Evolutionary conservation across 2,888 invertebrate species (phyloP).

Genomic region (Idaea straminata): DNA sequence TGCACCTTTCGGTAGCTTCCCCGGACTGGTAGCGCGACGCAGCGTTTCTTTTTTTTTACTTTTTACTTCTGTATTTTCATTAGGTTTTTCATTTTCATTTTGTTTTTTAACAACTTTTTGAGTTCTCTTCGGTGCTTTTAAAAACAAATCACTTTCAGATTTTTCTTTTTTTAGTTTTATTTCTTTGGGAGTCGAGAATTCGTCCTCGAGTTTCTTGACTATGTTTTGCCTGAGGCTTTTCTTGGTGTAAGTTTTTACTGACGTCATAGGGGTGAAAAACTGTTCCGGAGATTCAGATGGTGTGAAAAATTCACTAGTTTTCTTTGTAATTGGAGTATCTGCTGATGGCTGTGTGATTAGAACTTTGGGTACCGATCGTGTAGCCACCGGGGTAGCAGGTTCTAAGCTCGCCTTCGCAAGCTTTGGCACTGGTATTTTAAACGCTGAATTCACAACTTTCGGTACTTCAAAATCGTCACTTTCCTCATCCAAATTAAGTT

Average conservation of each 20-base stretch:
- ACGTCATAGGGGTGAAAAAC: conserved; percentile 62
- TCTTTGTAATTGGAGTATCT: conserved; percentile 31
- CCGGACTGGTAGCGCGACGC: not conserved
- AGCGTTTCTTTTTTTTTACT: not conserved
- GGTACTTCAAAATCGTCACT: conserved; percentile 31
- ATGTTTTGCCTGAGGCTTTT: conserved; percentile 43
- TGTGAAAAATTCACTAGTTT: conserved; percentile 45
- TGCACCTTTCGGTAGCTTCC: not conserved
- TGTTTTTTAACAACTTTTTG: not conserved
- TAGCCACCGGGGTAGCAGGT: conserved; percentile 49
- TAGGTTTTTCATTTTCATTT: not conserved
- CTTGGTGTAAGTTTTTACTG: conserved; percentile 54
- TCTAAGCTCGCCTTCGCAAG: conserved; percentile 49
- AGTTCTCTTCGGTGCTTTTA: not conserved
- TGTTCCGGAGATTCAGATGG: conserved; percentile 50
- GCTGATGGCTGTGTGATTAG: conserved; percentile 33
- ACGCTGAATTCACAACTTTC: conserved; percentile 37
- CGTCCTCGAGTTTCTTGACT: conserved; percentile 61
- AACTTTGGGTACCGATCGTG: conserved; percentile 36
- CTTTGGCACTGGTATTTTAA: conserved; percentile 61
- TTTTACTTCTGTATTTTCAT: not conserved
- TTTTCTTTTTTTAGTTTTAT: not conserved
- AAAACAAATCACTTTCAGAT: not conserved
- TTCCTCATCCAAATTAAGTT: conserved; percentile 52
- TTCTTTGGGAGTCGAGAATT: conserved; percentile 50